Conservation (phyloP, 2,113 vertebrate species). For the Cariama cristata region DNA sequence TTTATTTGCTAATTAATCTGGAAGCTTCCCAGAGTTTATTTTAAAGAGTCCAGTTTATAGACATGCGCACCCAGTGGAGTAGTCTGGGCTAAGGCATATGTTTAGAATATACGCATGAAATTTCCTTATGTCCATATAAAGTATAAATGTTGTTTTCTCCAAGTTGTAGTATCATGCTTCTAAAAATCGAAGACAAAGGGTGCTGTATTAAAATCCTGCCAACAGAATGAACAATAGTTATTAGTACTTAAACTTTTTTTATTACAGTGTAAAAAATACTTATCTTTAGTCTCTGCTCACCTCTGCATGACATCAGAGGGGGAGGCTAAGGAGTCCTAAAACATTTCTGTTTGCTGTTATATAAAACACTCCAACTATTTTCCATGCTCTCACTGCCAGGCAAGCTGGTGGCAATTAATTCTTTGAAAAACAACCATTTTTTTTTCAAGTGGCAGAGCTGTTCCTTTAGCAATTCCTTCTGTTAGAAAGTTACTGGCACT, state of each 20-base stretch:
- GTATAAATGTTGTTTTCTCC: not conserved
- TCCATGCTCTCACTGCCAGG: not conserved
- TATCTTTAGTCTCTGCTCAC: constrained; percentile 2
- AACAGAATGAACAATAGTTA: not conserved
- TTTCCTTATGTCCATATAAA: constrained; percentile 27
- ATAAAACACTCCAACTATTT: not conserved
- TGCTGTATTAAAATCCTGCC: not conserved
- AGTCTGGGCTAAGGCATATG: not conserved
- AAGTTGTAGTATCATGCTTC: not conserved
- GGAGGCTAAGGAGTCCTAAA: not conserved
- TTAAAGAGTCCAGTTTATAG: constrained; percentile 19
- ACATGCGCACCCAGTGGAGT: not conserved
- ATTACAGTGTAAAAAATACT: constrained; percentile 45
- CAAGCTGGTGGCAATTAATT: not conserved
- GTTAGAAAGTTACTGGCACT: not conserved
- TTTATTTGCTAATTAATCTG: constrained; percentile 58
- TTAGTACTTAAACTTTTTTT: constrained; percentile 9
- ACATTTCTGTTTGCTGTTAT: not conserved
- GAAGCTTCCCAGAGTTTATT: constrained; percentile 21
- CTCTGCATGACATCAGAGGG: not conserved
- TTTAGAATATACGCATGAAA: not conserved
- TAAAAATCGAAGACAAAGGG: not conserved
- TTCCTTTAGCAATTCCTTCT: not conserved
- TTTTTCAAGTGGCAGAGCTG: not conserved
- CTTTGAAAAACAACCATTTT: not conserved